Percentiles rank a stretch among this genome's conserved stretches.
These are phyloP conservation scores for Coendou prehensilis DNA, from an alignment of 2,797 vertebrate genomes.

Conservation along the genomic window DNA sequence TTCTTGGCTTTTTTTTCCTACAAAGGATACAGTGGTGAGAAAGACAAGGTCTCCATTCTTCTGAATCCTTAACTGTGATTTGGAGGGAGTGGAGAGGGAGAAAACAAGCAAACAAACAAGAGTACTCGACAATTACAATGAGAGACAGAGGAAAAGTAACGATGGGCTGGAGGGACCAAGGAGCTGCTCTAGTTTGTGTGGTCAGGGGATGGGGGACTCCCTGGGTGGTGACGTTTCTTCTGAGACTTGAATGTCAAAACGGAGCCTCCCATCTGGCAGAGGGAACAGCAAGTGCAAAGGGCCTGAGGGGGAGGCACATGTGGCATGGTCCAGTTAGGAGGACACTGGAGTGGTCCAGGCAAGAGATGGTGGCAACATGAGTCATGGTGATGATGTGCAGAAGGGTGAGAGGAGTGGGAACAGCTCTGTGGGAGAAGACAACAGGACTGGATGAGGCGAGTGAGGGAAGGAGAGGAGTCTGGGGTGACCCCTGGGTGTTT, in stretches of 20 bases:
- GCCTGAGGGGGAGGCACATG: not conserved
- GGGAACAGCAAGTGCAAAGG: not conserved
- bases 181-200: not conserved
- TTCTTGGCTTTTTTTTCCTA: not conserved
- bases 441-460: not conserved
- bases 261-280: not conserved
- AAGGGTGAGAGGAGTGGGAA: not conserved
- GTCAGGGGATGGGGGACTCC: not conserved
- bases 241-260: not conserved
- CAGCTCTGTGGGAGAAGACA: not conserved
- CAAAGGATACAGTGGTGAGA: not conserved
- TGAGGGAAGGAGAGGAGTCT: not conserved
- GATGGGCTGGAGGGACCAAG: not conserved
- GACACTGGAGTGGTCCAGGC: fast-evolving
- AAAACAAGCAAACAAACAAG: not conserved
- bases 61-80: not conserved
- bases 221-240: not conserved
- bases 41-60: not conserved
- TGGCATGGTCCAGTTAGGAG: not conserved
- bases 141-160: not conserved
- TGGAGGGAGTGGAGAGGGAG: not conserved
- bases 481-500: not conserved
- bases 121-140: not conserved
- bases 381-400: not conserved
- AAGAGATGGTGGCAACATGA: fast-evolving